Conservation (phyloP, 2,888 invertebrate genomes). For the Mythimna ferrago region DNA sequence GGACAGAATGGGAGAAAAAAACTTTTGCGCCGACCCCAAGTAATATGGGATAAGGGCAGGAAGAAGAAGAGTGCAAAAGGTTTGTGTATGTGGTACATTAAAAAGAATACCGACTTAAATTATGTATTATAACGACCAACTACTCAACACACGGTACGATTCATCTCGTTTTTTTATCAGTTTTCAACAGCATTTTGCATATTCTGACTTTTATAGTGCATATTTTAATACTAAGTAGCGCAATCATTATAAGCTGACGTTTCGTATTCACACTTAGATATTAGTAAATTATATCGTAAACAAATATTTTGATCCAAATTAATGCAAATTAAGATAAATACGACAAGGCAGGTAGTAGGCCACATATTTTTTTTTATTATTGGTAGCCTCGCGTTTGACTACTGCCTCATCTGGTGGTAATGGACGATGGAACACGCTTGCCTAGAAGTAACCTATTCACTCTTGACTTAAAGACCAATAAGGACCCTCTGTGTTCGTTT, state of each 20-base stretch:
- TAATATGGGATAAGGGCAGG: no score
- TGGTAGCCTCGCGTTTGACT: no score
- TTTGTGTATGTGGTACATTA: conserved; percentile 3
- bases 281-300: conserved; percentile 27
- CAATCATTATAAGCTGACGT: conserved; percentile 33
- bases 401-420: no score
- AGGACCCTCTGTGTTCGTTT: no score
- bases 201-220: conserved; percentile 53
- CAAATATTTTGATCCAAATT: conserved; percentile 21
- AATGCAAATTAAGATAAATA: conserved; percentile 8
- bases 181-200: conserved; percentile 29
- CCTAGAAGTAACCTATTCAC: no score
- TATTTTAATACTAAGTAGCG: conserved; percentile 48
- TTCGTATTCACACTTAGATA: conserved; percentile 27
- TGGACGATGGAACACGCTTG: no score
- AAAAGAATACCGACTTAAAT: no score
- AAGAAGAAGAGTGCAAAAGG: background rate
- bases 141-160: background rate
- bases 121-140: background rate
- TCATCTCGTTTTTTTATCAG: background rate
- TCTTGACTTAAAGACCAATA: no score
- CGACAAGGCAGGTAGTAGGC: no score
- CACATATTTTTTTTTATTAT: no score
- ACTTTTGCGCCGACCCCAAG: no score
- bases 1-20: no score